Base-by-base conservation (phyloP, 2,797 vertebrate genomes). In the Sitta carolinensis region DNA sequence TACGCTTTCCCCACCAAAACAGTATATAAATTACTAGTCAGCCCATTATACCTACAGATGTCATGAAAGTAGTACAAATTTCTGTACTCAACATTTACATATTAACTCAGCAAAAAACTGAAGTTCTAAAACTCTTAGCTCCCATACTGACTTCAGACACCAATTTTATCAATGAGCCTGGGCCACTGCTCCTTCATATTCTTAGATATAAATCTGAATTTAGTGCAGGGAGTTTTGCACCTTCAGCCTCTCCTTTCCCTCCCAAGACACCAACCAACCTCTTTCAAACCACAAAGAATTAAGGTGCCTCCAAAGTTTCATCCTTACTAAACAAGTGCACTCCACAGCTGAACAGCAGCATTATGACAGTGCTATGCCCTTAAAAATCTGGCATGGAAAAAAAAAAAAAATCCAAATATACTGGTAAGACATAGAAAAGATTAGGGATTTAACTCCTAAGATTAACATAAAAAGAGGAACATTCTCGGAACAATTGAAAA, bases 121-220 rank as follows among this genome's bases (percentile, higher is more conserved):
- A 91, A 93, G 77, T 68, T 90, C 76, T 84, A 92, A 79, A 90
- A 84, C 87, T 87, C 38, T 82, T 90, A 91, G 16, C 48, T 92
- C 85, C 81, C 80, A 93, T 76, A 81, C 42, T 66, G 61, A 96
- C 57, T 95, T 88, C 72, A 66, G 57, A 55, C 22, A 67, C n/a
- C 17, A 38, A 32, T 87, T 79, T 50, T 2, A 3, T 51, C 11
- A 50, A 77, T 8, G 19, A 48, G 32, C 54, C 48, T 63, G 51
- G 66, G 69, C 29, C 45, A 29, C 21, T 25, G 25, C 36, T 68
- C 84, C 55, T 79, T 91, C 32, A 23, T 63, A 95, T 59, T 75
- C 75, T 87, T 69, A 80, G 68, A 50, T 57, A 67, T 43, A 87
- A 96, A 83, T 42, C 54, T 26, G 0, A 42, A 92, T 74, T 94